Percentiles rank a stretch among this genome's conserved stretches.
These are phyloP conservation scores for Nemotelus nigrinus DNA, from an alignment of 2,888 invertebrate genomes.

Conservation along the genomic window DNA sequence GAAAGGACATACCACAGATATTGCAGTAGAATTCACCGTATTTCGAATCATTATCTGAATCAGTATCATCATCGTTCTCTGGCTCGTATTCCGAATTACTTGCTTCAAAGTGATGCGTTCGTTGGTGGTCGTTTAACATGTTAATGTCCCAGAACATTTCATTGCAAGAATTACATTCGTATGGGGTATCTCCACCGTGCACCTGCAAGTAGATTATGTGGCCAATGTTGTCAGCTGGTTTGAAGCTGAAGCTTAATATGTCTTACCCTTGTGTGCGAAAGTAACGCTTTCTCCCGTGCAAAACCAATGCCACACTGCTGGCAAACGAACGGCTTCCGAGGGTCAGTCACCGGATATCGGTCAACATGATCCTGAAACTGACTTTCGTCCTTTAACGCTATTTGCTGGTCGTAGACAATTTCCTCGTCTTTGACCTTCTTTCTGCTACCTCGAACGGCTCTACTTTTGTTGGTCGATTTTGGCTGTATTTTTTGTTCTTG, in stretches of 20 bases:
- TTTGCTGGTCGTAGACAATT: conserved; percentile 40
- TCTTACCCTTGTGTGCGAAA: conserved; percentile 75
- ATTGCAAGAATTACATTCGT: conserved; percentile 81
- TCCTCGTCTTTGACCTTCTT: conserved; percentile 50
- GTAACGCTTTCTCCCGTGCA: conserved; percentile 82
- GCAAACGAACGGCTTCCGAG: conserved; percentile 83
- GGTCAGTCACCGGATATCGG: conserved; percentile 72
- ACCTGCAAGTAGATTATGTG: conserved; percentile 64
- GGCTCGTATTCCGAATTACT: conserved; percentile 65
- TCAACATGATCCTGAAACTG: conserved; percentile 38
- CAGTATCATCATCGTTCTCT: conserved; percentile 63
- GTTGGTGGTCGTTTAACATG: conserved; percentile 70
- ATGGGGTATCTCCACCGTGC: conserved; percentile 82
- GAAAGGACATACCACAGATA: conserved; percentile 82
- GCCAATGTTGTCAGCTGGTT: background rate
- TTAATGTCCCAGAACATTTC: conserved; percentile 82
- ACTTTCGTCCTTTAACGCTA: conserved; percentile 28
- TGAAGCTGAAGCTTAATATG: no score
- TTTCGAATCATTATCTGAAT: conserved; percentile 69
- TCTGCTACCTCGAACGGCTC: conserved; percentile 28
- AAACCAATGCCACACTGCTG: conserved; percentile 80
- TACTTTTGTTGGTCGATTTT: conserved; percentile 44
- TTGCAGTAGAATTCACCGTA: conserved; percentile 74
- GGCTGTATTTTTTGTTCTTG: conserved; percentile 52
- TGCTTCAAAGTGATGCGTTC: conserved; percentile 69